A percentile compares a stretch with the other conserved stretches of the same genome.
Conservation (phyloP, 2,797 vertebrate species). For the Mus spretus region DNA sequence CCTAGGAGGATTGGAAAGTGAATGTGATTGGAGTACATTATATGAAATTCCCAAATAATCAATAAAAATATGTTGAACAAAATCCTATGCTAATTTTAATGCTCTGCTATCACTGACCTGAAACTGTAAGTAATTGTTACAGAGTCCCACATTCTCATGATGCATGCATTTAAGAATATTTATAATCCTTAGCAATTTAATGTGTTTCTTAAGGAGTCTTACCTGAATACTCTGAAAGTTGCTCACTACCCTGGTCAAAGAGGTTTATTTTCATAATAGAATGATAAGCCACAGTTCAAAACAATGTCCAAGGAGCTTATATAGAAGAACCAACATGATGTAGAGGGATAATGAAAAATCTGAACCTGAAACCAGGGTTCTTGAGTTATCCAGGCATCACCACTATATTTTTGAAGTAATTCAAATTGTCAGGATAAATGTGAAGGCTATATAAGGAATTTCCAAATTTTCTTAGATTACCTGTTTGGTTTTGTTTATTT, state of each 20-base stretch:
- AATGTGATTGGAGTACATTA: neutral
- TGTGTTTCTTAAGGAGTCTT: neutral
- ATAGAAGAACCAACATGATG: neutral
- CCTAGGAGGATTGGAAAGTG: neutral
- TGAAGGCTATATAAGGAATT: constrained; percentile 31
- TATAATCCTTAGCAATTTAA: neutral
- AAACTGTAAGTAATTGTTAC: constrained; percentile 9
- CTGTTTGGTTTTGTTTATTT: neutral
- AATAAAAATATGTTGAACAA: neutral
- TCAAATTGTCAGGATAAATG: constrained; percentile 32
- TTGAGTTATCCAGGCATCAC: neutral
- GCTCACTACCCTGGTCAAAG: neutral
- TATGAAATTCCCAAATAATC: neutral
- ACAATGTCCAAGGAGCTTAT: neutral
- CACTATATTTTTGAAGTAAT: constrained; percentile 13
- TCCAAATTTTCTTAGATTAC: neutral
- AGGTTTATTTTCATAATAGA: neutral
- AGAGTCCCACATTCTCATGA: neutral
- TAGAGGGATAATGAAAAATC: neutral
- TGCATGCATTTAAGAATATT: neutral
- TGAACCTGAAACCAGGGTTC: neutral
- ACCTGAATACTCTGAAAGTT: neutral
- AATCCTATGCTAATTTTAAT: neutral
- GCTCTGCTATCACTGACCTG: neutral
- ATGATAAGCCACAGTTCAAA: constrained; percentile 18